phyloP scores from a whole-genome alignment of 2,888 invertebrate genomes.

The Pediacus dermestoides region DNA sequence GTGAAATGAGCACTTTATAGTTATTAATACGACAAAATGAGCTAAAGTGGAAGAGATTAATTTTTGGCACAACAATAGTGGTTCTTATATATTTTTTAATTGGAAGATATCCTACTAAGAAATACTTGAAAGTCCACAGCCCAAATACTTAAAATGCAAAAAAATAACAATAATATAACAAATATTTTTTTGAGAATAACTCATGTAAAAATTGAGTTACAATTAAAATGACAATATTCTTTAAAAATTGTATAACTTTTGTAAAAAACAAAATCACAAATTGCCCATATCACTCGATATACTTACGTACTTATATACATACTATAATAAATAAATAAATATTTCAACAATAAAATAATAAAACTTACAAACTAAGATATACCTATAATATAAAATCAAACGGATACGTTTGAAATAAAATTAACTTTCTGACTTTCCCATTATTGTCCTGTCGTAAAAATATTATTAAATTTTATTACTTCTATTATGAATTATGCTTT shows the following conservation, averaged over 20 bases:
- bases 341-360: conserved; percentile 16
- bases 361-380: too few species aligned
- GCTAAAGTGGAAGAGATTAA: too few species aligned
- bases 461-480: conserved; percentile 11
- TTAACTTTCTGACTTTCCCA: conserved; percentile 4
- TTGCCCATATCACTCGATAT: conserved; percentile 40
- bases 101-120: conserved; percentile 27
- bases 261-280: conserved; percentile 25
- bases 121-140: conserved; percentile 40
- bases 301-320: conserved; percentile 17
- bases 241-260: not conserved
- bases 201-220: too few species aligned
- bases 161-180: too few species aligned
- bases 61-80: conserved; percentile 27
- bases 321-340: conserved; percentile 16
- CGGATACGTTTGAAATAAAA: not conserved
- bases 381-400: too few species aligned
- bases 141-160: conserved; percentile 39
- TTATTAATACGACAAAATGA: conserved; percentile 4
- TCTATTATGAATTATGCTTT: too few species aligned
- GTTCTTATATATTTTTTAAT: too few species aligned
- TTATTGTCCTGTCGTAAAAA: conserved; percentile 16
- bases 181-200: too few species aligned
- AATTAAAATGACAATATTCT: conserved; percentile 4
- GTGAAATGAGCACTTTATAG: conserved; percentile 40